A percentile compares a stretch with the other conserved stretches of the same genome.
phyloP scores from a whole-genome alignment of 2,888 invertebrate species.

The Drosophila lacicola region DNA sequence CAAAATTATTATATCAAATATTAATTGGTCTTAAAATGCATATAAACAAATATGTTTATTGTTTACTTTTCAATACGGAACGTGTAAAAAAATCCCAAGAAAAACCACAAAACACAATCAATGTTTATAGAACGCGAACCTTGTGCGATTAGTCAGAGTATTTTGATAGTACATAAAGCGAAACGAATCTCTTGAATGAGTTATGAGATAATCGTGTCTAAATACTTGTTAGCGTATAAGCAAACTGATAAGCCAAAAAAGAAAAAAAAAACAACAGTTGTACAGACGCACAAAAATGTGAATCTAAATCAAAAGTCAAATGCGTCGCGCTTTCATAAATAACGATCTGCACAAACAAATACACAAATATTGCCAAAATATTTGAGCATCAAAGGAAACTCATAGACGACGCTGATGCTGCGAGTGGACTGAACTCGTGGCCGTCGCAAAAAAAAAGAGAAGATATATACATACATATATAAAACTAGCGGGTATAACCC shows the following conservation, averaged over 20 bases:
- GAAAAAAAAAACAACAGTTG: neutral
- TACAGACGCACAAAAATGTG: slow-evolving; percentile 34
- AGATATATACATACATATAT: slow-evolving; percentile 6
- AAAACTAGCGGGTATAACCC: too few relatives aligned
- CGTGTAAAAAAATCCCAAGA: slow-evolving; percentile 27
- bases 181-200: slow-evolving; percentile 35
- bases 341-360: slow-evolving; percentile 33
- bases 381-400: slow-evolving; percentile 73
- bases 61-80: slow-evolving; percentile 7
- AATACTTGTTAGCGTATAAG: slow-evolving; percentile 11
- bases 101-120: slow-evolving; percentile 5
- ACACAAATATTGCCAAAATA: slow-evolving; percentile 34
- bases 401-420: slow-evolving; percentile 53
- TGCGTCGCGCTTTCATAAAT: slow-evolving; percentile 67
- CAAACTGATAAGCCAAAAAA: slow-evolving; percentile 45
- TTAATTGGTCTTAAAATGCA: neutral
- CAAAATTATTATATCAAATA: neutral
- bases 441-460: slow-evolving; percentile 44
- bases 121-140: slow-evolving; percentile 8
- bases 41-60: slow-evolving; percentile 21
- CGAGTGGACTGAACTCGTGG: slow-evolving; percentile 77
- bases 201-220: slow-evolving; percentile 45
- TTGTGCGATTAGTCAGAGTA: slow-evolving; percentile 42
- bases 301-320: slow-evolving; percentile 58
- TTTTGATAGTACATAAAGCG: slow-evolving; percentile 23